Percentiles rank a stretch among this genome's conserved stretches.
Evolutionary conservation across 2,888 invertebrate species (phyloP).

Genomic region (Phyto melanocephala): DNA sequence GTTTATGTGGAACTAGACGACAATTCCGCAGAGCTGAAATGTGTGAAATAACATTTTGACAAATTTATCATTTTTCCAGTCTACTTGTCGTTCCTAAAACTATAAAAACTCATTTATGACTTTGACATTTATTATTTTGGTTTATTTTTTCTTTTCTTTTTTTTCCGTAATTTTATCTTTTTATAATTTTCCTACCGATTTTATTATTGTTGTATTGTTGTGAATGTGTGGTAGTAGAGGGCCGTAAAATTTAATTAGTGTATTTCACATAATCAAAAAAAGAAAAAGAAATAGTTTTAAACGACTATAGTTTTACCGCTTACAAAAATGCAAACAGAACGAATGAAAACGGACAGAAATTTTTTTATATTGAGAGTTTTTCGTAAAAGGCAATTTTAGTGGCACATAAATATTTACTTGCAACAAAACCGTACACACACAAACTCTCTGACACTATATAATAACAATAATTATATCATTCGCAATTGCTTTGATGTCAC

Average conservation of each 20-base stretch:
- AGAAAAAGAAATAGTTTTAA: not conserved
- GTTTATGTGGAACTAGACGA: slow-evolving; percentile 14
- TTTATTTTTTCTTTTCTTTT: not conserved
- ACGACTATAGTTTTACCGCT: slow-evolving; percentile 32
- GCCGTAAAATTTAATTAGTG: slow-evolving; percentile 62
- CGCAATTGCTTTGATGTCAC: slow-evolving; percentile 65
- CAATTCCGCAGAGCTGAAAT: not conserved
- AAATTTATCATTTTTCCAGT: slow-evolving; percentile 35
- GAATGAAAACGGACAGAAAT: not conserved
- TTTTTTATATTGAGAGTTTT: not conserved
- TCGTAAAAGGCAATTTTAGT: slow-evolving; percentile 23
- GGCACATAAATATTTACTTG: slow-evolving; percentile 18
- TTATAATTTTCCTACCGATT: slow-evolving; percentile 19
- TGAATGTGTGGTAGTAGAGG: slow-evolving; percentile 22
- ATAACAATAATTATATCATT: slow-evolving; percentile 63
- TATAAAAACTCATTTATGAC: slow-evolving; percentile 60
- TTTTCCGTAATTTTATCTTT: not conserved
- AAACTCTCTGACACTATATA: not conserved
- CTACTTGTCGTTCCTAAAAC: slow-evolving; percentile 22
- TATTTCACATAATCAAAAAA: slow-evolving; percentile 54
- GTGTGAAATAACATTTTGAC: slow-evolving; percentile 55
- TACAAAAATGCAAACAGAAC: not conserved
- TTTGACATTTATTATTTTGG: slow-evolving; percentile 58
- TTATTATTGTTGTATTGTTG: slow-evolving; percentile 4
- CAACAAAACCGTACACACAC: slow-evolving; percentile 10